Evolutionary conservation across 2,888 invertebrate genomes (phyloP).

Genomic region (Diloba caeruleocephala): DNA sequence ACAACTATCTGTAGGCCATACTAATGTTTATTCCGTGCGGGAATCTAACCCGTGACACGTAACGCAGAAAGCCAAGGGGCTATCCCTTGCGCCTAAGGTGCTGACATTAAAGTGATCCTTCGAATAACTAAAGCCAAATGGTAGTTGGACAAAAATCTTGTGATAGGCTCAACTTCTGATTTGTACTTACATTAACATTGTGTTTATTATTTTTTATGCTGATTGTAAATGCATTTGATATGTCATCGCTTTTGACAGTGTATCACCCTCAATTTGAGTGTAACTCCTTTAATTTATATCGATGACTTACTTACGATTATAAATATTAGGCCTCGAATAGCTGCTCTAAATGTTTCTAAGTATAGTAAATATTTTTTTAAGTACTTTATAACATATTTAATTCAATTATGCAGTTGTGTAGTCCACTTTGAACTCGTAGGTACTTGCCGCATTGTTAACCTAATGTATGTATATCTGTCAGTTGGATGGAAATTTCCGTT

Average conservation of each 20-base stretch:
- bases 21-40: too few relatives aligned
- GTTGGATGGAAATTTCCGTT: not conserved
- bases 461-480: not conserved
- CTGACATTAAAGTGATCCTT: constrained; percentile 2
- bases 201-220: not conserved
- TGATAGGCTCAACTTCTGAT: not conserved
- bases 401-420: constrained; percentile 32
- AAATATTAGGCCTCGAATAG: constrained; percentile 38
- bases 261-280: constrained; percentile 15
- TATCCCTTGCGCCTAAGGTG: too few relatives aligned
- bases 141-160: not conserved
- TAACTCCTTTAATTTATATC: constrained; percentile 14
- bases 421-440: too few relatives aligned
- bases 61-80: too few relatives aligned
- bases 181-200: not conserved
- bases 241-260: constrained; percentile 4
- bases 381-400: constrained; percentile 20
- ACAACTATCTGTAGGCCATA: too few relatives aligned
- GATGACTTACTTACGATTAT: constrained; percentile 43
- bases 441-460: constrained; percentile 4
- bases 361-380: constrained; percentile 16
- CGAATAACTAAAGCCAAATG: not conserved
- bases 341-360: constrained; percentile 42
- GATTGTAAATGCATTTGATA: constrained; percentile 4
- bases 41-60: too few relatives aligned